A percentile compares a stretch with the other conserved stretches of the same genome.
Conservation (phyloP, 2,888 invertebrate species). For the Sinelater perroti region DNA sequence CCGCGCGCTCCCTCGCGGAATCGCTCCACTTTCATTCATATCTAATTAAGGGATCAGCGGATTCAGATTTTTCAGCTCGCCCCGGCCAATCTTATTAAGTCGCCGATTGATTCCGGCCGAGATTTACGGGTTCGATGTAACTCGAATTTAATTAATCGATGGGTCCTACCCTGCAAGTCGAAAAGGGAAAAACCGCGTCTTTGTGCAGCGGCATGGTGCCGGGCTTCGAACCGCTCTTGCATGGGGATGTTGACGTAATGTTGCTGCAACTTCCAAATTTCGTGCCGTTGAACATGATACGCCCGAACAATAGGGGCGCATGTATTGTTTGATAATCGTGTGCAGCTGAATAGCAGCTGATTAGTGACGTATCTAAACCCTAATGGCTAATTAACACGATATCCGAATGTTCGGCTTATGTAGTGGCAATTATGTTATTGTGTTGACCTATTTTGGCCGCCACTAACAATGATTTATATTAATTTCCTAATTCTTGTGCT, state of each 20-base stretch:
- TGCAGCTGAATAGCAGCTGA: conserved; percentile 26
- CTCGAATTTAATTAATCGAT: conserved; percentile 8
- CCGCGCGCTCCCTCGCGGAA: conserved; percentile 7
- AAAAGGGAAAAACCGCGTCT: conserved; percentile 4
- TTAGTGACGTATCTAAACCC: conserved; percentile 19
- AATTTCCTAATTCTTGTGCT: conserved; percentile 2
- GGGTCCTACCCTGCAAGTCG: neutral
- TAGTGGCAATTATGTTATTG: conserved; percentile 5
- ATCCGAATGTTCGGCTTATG: conserved; percentile 10
- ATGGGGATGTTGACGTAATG: conserved; percentile 28
- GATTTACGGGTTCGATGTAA: neutral
- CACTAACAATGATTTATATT: too few species aligned
- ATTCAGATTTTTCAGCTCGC: conserved; percentile 1
- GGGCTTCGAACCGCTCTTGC: conserved; percentile 12
- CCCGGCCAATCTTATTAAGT: conserved; percentile 7
- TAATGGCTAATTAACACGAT: conserved; percentile 26
- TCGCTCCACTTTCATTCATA: conserved; percentile 14
- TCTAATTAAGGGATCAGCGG: conserved; percentile 14
- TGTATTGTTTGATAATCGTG: conserved; percentile 13
- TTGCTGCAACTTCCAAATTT: conserved; percentile 24
- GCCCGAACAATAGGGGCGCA: too few species aligned
- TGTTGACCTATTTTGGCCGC: neutral
- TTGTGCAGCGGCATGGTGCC: neutral
- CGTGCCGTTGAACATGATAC: conserved; percentile 22
- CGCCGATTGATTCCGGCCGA: neutral